Conservation (phyloP, 2,113 vertebrate genomes). For the Sinocyclocheilus anophthalmus region DNA sequence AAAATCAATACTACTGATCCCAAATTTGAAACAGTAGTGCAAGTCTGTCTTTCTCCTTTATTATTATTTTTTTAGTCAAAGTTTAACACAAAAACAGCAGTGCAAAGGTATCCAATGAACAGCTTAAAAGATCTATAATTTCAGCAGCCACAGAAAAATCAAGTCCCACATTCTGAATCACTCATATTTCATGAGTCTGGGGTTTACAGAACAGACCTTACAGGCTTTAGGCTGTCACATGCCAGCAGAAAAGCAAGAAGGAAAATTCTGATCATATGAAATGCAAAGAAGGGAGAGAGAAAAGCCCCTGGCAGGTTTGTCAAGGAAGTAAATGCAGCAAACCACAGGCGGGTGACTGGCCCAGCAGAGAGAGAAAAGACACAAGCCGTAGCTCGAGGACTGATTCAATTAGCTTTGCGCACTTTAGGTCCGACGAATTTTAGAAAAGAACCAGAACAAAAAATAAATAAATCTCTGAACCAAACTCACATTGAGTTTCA, state of each 20-base stretch:
- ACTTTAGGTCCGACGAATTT: conserved; percentile 13
- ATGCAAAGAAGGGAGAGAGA: conserved; percentile 6
- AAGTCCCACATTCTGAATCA: background rate
- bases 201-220: background rate
- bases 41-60: background rate
- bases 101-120: background rate
- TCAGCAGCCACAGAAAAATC: conserved; percentile 1
- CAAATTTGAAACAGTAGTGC: no score
- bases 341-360: conserved; percentile 30
- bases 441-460: conserved; percentile 1
- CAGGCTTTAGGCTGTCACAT: conserved; percentile 16
- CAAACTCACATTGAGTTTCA: conserved; percentile 5
- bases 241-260: conserved; percentile 1
- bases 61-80: background rate
- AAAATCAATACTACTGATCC: no score
- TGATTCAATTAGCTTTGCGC: conserved; percentile 35
- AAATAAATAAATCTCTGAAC: background rate
- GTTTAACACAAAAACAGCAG: background rate
- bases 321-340: conserved; percentile 32
- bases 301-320: conserved; percentile 35
- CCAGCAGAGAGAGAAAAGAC: conserved; percentile 22
- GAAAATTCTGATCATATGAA: conserved; percentile 40
- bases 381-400: conserved; percentile 7
- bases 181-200: background rate
- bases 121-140: background rate